A percentile compares a stretch with the other conserved stretches of the same genome.
These are phyloP conservation scores for Patiria pectinifera DNA, from an alignment of 53 echinoderm and acorn worm genomes.

Conservation along the genomic window DNA sequence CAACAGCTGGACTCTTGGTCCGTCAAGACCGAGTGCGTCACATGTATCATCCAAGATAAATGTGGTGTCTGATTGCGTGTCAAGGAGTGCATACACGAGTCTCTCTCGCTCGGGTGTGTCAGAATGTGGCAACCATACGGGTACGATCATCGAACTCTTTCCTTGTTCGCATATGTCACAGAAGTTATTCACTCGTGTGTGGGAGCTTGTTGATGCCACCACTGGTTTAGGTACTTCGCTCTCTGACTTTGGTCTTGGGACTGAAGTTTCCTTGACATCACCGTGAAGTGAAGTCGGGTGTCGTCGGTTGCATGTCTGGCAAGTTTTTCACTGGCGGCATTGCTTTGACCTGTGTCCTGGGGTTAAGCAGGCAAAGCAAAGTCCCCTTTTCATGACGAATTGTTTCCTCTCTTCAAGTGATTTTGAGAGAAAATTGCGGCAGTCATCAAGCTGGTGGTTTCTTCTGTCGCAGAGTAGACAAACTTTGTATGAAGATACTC, in stretches of 20 bases:
- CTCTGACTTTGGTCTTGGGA: slow-evolving; percentile 1
- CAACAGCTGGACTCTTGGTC: slow-evolving; percentile 24
- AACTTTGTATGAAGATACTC: neutral
- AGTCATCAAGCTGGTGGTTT: slow-evolving; percentile 56
- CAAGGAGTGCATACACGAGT: slow-evolving; percentile 69
- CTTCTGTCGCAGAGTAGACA: slow-evolving; percentile 41
- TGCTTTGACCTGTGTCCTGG: slow-evolving; percentile 66
- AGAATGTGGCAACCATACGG: slow-evolving; percentile 45
- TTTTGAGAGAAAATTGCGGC: slow-evolving; percentile 40
- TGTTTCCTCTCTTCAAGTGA: slow-evolving; percentile 47
- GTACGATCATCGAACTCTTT: slow-evolving; percentile 16
- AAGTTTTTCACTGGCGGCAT: slow-evolving; percentile 41
- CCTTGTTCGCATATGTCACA: slow-evolving; percentile 4
- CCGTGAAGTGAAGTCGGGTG: slow-evolving; percentile 68
- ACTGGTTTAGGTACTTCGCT: slow-evolving; percentile 9
- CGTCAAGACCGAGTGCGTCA: slow-evolving; percentile 26
- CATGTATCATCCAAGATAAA: slow-evolving; percentile 57
- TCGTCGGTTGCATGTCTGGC: slow-evolving; percentile 55
- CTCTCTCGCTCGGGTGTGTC: slow-evolving; percentile 28
- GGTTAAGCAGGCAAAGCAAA: slow-evolving; percentile 71
- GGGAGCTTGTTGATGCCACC: neutral
- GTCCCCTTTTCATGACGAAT: slow-evolving; percentile 53
- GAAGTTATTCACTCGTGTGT: slow-evolving; percentile 19
- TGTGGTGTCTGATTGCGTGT: slow-evolving; percentile 71
- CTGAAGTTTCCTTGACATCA: slow-evolving; percentile 25